Base-by-base conservation (phyloP, 1,140 invertebrate species). In the Euborellia annulipes region DNA sequence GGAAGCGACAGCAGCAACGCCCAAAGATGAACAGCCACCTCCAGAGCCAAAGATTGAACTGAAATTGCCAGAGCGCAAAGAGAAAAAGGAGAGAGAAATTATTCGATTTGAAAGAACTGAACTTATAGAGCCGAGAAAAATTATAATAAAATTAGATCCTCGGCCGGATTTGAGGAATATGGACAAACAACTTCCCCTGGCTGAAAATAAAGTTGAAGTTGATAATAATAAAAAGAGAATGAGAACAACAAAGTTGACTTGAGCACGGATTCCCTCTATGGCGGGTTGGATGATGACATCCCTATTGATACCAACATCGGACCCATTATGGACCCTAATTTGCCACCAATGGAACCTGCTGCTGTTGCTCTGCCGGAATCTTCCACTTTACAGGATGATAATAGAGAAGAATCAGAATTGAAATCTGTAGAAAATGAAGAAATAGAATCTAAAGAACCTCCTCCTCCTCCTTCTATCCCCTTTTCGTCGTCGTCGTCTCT, bases 251-350 rank as follows among this genome's bases (percentile, higher is more conserved):
- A 6, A 27, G 23, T 27, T 27, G n/a, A n/a, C n/a, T n/a, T n/a
- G n/a, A n/a, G n/a, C n/a, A 27, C 58, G 2, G 63, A 65, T 13
- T 60, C 50, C 40, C 52, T 65, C 2, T 66, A 65, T n/a, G 53
- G 54, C 4, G 64, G 62, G 6, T 32, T 65, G 4, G 63, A 64
- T 11, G 62, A 64, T 27, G 46, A 60, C 0, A 63, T 65, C 46
- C 63, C 64, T 16, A 61, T 58, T 4, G 58, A 56, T 0, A 57
- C 58, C 0, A 58, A 62, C 2, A 54, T 58, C 2, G 61, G 60
- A 16, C 60, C 62, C 14, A 58, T 62, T 45, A 49, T 55, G 14
- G 50, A 53, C 13, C 32, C 45, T 38, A 41, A 47, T 45, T 39
- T 39, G 19, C 39, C 54, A 48, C 38, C 49, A 38, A n/a, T 36